Evolutionary conservation across 2,113 vertebrate species (phyloP), one percentile per base, ranked within the genome.

Genomic region (Mus pahari): DNA sequence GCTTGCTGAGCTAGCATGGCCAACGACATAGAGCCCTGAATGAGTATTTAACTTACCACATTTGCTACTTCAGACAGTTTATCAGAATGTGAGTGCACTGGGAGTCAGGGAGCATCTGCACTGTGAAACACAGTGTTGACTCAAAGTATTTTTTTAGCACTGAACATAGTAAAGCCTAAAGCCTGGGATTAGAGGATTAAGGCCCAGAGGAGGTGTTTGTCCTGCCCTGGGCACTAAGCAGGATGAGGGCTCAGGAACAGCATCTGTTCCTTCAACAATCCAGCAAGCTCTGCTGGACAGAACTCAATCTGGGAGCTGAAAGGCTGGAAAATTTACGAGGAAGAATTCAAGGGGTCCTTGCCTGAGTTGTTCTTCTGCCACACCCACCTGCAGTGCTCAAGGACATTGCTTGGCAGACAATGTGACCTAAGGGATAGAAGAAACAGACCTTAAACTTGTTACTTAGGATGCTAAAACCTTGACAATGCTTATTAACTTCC

Each of bases 151-250:
- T 58, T 58, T 88, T 88, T 20, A 70, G n/a, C 50, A 22, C 48
- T 17, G 55, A 53, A 84, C 94, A 78, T 64, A 74, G 19, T 79
- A 77, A 94, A 62, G 39, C 55, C 66, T 48, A 91, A 94, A 89
- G 12, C 86, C 22, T 50, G 74, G 90, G 86, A 78, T 96, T 89
- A 89, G 90, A 78, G 83, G 62, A 86, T 89, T 71, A 92, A 78
- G 42, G 0, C 58, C 79, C 1, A 2, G 60, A 70, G 58, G 36
- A 50, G 36, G 16, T 24, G 2, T 66, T 94, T 73, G 48, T 31
- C 79, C 74, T 19, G 60, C 22, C 28, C 28, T 22, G 60, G 55
- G 11, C 31, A 1, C 73, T 33, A 14, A 71, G 86, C 91, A 8
- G 82, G 39, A 17, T 50, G 33, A 89, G 13, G 36, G 3, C 48